Percentiles rank a stretch among this genome's conserved stretches.
phyloP scores from a whole-genome alignment of 2,888 invertebrate species.

The Dascillus cervinus region DNA sequence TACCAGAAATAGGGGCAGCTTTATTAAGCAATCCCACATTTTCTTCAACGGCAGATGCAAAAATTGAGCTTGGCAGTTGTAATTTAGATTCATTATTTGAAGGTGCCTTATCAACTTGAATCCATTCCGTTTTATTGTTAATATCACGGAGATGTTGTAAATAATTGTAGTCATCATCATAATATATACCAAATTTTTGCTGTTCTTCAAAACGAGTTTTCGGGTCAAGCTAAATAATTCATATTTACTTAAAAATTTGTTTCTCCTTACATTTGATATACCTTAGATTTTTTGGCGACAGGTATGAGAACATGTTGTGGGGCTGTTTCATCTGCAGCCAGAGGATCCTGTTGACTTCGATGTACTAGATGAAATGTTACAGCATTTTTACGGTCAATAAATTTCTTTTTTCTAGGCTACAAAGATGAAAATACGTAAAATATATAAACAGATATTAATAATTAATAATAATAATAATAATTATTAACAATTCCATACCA shows the following conservation, averaged over 20 bases:
- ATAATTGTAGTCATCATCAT: constrained; percentile 93
- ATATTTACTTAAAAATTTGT: not conserved
- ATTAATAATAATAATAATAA: no score
- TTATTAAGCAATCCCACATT: constrained; percentile 75
- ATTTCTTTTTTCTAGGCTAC: constrained; percentile 66
- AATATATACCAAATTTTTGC: constrained; percentile 83
- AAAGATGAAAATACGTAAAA: no score
- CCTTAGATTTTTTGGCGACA: constrained; percentile 35
- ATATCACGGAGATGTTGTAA: constrained; percentile 78
- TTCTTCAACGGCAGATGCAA: constrained; percentile 81
- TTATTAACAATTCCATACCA: constrained; percentile 1
- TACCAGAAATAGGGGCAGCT: constrained; percentile 52
- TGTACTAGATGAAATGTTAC: constrained; percentile 90
- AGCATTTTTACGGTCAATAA: constrained; percentile 86
- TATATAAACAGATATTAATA: no score
- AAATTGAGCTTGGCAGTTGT: constrained; percentile 75
- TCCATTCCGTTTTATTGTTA: constrained; percentile 49
- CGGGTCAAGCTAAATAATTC: constrained; percentile 29
- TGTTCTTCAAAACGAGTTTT: constrained; percentile 61
- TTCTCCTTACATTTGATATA: not conserved
- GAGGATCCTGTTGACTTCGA: constrained; percentile 88
- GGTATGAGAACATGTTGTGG: constrained; percentile 80
- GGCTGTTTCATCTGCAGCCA: constrained; percentile 80
- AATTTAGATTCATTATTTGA: constrained; percentile 14
- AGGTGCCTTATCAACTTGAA: constrained; percentile 33